Evolutionary conservation across 2,113 vertebrate genomes (phyloP).

Genomic region (Hypomesus transpacificus): DNA sequence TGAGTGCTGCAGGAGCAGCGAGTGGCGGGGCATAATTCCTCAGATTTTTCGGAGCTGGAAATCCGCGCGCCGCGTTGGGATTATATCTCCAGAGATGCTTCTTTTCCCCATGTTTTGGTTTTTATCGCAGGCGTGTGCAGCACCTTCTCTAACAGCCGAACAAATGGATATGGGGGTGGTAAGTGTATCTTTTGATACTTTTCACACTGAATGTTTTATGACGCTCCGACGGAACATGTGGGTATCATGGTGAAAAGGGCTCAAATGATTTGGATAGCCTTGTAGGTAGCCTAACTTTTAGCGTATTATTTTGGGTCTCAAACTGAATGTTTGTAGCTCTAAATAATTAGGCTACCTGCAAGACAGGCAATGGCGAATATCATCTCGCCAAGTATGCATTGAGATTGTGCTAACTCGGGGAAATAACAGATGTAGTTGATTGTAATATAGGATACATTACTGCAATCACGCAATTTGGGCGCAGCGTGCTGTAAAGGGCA

Average conservation of each 20-base stretch:
- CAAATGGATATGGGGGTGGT: constrained; percentile 86
- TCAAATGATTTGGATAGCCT: too few relatives aligned
- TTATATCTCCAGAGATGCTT: constrained; percentile 65
- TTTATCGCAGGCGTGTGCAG: constrained; percentile 58
- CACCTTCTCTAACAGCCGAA: constrained; percentile 70
- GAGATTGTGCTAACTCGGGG: too few relatives aligned
- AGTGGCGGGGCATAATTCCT: constrained; percentile 53
- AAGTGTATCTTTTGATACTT: constrained; percentile 62
- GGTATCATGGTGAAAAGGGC: neutral
- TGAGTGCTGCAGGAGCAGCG: constrained; percentile 55
- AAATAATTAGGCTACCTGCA: too few relatives aligned
- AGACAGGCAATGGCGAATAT: too few relatives aligned
- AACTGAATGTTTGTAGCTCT: too few relatives aligned
- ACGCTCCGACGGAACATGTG: neutral
- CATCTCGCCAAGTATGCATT: too few relatives aligned
- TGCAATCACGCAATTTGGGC: too few relatives aligned
- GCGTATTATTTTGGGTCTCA: too few relatives aligned
- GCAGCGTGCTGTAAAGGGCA: too few relatives aligned
- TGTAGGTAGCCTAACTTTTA: too few relatives aligned
- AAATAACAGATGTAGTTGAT: too few relatives aligned
- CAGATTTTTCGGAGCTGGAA: constrained; percentile 48
- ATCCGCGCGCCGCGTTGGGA: constrained; percentile 49
- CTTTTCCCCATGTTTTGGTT: constrained; percentile 60
- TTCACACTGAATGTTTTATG: neutral
- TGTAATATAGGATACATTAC: too few relatives aligned